These are phyloP conservation scores for Nephrotoma appendiculata DNA, from an alignment of 2,888 invertebrate species.

Conservation along the genomic window DNA sequence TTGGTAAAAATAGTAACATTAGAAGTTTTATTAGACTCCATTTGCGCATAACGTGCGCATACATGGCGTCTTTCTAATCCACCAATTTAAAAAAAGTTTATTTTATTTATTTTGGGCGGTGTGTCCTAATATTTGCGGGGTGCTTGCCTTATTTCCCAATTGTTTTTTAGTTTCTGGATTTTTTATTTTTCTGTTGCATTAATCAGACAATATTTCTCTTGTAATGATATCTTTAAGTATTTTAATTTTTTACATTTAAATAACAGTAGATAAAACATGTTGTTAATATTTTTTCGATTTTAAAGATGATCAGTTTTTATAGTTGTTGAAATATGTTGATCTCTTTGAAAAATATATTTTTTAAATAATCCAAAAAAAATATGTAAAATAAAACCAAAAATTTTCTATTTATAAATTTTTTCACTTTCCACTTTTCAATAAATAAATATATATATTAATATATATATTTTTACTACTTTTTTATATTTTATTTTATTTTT, in stretches of 20 bases:
- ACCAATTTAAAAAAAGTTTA: neutral
- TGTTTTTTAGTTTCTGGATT: neutral
- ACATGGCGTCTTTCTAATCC: slow-evolving; percentile 28
- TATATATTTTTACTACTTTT: neutral
- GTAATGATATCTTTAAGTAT: neutral
- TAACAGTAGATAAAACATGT: neutral
- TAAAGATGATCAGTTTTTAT: neutral
- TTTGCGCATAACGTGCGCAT: slow-evolving; percentile 37
- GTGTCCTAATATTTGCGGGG: neutral
- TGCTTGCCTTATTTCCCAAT: neutral
- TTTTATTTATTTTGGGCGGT: neutral
- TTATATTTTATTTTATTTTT: neutral
- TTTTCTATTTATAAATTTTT: neutral
- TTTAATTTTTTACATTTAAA: neutral
- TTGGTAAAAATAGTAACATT: slow-evolving; percentile 32
- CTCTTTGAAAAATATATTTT: neutral
- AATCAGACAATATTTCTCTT: neutral
- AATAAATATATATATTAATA: neutral
- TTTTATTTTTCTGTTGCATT: neutral
- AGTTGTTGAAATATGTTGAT: neutral
- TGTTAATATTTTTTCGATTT: neutral
- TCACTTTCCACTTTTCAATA: neutral
- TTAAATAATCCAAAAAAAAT: neutral
- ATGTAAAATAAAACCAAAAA: neutral
- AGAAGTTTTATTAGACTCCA: slow-evolving; percentile 35